Base-by-base conservation (phyloP, 2,113 vertebrate genomes). In the Leptocoma aspasia region DNA sequence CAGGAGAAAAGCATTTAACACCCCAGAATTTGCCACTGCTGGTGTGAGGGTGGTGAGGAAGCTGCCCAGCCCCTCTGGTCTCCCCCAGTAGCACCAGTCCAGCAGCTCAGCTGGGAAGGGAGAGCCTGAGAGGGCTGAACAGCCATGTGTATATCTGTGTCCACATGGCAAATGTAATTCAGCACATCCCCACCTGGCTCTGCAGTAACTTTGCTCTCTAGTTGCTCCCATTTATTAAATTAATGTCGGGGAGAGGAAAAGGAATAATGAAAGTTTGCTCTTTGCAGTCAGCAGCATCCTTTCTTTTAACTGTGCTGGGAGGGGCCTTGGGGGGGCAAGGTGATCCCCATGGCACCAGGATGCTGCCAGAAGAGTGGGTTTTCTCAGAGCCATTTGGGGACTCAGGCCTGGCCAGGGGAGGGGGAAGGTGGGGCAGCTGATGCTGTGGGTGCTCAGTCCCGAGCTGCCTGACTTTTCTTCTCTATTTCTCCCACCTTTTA, bases 401-500 rank as follows among this genome's bases (percentile, higher is more conserved):
- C 20, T 22, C 7, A 2, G 44, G 31, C 26, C 22, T 44, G 64
- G 28, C 47, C 39, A 59, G 22, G 39, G 50, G n/a, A 66, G 20
- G 27, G 49, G 31, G 33, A 26, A n/a, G 11, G 8, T 68, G 45
- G n/a, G 30, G 39, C 37, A 56, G 70, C 22, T 1, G 2, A 8
- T 37, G 53, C 61, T 57, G 66, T 21, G 66, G 14, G 19, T 65
- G 35, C 49, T 44, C 53, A 7, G 24, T 60, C 59, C 64, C 0
- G 0, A 41, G 26, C 44, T 11, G 1, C 39, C 75, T 94, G 68
- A 83, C n/a, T 16, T 70, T 60, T 81, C 28, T 59, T 83, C 56
- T 89, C 54, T 1, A 0, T 68, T 79, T 72, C 66, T 69, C n/a
- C 41, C 73, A 49, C 68, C 7, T 97, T 94, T 31, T 86, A 99